Base-by-base conservation (phyloP, 2,113 vertebrate genomes). In the Craseonycteris thonglongyai region DNA sequence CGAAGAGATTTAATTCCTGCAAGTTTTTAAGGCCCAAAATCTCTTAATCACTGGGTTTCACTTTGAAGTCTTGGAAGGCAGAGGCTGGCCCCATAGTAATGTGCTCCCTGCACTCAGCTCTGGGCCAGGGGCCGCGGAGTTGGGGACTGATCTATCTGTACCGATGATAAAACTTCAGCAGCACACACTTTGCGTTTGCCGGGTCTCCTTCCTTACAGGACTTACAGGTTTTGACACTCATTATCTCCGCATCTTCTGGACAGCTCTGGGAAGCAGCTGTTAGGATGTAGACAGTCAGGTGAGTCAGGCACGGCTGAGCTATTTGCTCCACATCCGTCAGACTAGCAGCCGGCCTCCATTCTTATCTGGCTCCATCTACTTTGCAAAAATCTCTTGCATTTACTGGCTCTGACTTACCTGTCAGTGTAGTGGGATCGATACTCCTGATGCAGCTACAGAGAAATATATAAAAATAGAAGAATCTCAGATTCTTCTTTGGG, bases 1-100 rank as follows among this genome's bases (percentile, higher is more conserved):
- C 94, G 65, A 33, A 95, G 87, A 96, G 82, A 96, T 96, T 97
- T 96, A 76, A 97, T 95, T 96, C 96, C 58, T 61, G 42, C 40
- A 0, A 0, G 2, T 58, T 88, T n/a, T 51, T 42, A 78, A 71
- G 35, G 94, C 93, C 97, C 49, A 1, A 47, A 94, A 91, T 93
- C 88, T 85, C 83, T 81, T 95, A 94, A 97, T 97, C 96, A 49
- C 93, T 91, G 59, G 47, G 28, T 79, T 97, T 35, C 6, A 13
- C 83, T 97, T 90, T 92, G 92, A 95, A 97, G 68, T 61, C 91
- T 94, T 79, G 45, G 78, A 96, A 97, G 96, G 78, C 91, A 35
- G 75, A 94, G 86, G 28, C 16, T 68, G 12, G 68, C 58, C 42
- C 93, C 95, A 76, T 82, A 58, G 68, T 81, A 59, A 8, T 0